Conservation (phyloP, 2,113 vertebrate genomes). For the Aix galericulata region DNA sequence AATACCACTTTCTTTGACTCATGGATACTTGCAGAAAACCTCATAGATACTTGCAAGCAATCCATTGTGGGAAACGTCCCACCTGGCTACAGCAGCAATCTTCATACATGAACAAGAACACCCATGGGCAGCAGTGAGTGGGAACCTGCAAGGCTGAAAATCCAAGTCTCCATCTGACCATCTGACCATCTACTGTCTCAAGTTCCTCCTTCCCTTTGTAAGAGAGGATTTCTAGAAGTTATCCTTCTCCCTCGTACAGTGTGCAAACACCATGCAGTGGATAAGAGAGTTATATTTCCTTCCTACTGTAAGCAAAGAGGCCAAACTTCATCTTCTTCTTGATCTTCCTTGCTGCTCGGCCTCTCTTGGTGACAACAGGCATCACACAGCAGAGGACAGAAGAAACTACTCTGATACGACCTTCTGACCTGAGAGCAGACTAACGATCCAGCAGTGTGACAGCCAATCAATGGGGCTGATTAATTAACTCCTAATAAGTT, state of each 20-base stretch:
- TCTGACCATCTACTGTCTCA: not conserved
- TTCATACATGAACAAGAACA: not conserved
- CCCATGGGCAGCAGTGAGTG: not conserved
- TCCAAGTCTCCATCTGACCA: not conserved
- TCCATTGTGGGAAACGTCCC: not conserved
- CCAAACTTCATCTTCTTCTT: not conserved
- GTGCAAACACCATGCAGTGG: not conserved
- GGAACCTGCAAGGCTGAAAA: not conserved
- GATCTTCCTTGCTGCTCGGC: not conserved
- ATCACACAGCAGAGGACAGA: not conserved
- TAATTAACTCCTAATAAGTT: slow-evolving; percentile 72
- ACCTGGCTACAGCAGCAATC: not conserved
- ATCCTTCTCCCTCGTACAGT: fast-evolving
- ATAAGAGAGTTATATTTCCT: not conserved
- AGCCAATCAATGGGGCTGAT: slow-evolving; percentile 62
- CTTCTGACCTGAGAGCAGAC: not conserved
- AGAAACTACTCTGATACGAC: not conserved
- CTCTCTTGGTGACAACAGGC: not conserved
- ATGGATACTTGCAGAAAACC: not conserved
- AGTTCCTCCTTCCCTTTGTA: not conserved
- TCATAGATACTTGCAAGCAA: not conserved
- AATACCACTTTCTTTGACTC: not conserved
- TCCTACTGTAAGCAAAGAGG: not conserved
- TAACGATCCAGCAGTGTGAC: slow-evolving; percentile 11
- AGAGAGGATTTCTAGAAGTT: not conserved